Evolutionary conservation across 2,797 vertebrate genomes (phyloP), one percentile per base, ranked within the genome.

Genomic region (Anabas testudineus): DNA sequence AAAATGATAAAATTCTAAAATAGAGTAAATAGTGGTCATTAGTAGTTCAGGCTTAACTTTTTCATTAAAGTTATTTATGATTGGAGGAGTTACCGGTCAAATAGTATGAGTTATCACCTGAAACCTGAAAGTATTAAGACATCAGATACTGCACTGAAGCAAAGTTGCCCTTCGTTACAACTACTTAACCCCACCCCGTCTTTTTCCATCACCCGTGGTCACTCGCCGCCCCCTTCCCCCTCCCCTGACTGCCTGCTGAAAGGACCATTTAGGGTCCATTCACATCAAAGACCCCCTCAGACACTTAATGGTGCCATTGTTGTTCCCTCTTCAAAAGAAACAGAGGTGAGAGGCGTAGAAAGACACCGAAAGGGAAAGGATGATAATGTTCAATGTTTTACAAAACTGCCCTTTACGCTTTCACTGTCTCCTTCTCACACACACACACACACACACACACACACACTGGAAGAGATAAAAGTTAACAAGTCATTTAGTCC

Each of bases 221-320:
- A n/a, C 7, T 21, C 13, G 28, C 7, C 9, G 14, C 18, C 14
- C 4, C 16, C 49, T n/a, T 22, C n/a, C 16, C 30, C 7, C 56
- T 46, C 24, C 43, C 3, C 52, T 22, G 52, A 43, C 55, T 58
- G 52, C 47, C 73, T 65, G 73, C 21, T 69, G 59, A 82, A 81
- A 82, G 57, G 58, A 19, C 54, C 69, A 78, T 84, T 90, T 80
- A 88, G 58, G 66, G 61, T 22, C 64, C 49, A 82, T 83, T 86
- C 81, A 87, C 85, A 71, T 90, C 79, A 90, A 88, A 90, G 84
- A 77, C 54, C 81, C 77, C 71, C 65, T 18, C 59, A 39, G 72
- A 70, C 75, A 46, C 78, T 90, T 82, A 87, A 85, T 70, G 80
- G 66, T 5, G 59, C 57, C 64, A 81, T 90, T 92, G 86, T 86